Evolutionary conservation across 2,797 vertebrate genomes (phyloP).

Genomic region (Rhabdophis nuchalis): DNA sequence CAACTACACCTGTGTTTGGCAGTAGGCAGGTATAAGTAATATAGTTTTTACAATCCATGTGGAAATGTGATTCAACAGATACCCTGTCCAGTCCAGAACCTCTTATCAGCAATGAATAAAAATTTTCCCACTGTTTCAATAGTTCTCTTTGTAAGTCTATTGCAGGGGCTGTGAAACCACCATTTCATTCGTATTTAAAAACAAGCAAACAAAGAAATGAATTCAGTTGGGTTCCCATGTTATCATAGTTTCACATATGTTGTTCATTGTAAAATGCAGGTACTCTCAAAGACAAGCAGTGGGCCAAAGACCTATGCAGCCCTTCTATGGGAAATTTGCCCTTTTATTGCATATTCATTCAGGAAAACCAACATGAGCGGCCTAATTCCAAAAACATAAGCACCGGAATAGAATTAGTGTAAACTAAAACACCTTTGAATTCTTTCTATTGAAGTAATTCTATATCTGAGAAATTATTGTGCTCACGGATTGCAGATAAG

Average conservation of each 20-base stretch:
- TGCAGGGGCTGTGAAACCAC: constrained; percentile 37
- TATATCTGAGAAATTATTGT: constrained; percentile 64
- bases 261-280: not conserved
- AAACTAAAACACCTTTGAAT: constrained; percentile 61
- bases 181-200: constrained; percentile 1
- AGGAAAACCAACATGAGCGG: constrained; percentile 30
- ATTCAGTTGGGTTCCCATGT: constrained; percentile 13
- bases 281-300: constrained; percentile 13
- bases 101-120: not conserved
- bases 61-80: not conserved
- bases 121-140: not conserved
- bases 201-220: constrained; percentile 17
- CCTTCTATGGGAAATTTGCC: constrained; percentile 21
- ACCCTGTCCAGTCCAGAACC: not conserved
- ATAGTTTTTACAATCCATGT: not conserved
- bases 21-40: constrained; percentile 27
- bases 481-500: constrained; percentile 63
- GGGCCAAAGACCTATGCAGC: constrained; percentile 25
- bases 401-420: constrained; percentile 45
- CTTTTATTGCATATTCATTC: constrained; percentile 47
- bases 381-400: constrained; percentile 54
- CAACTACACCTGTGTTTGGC: constrained; percentile 48
- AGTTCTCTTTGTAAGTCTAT: constrained; percentile 15
- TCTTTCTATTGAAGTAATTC: constrained; percentile 47
- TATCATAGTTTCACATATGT: not conserved